Evolutionary conservation across 2,113 vertebrate genomes (phyloP).

Genomic region (Balaeniceps rex): DNA sequence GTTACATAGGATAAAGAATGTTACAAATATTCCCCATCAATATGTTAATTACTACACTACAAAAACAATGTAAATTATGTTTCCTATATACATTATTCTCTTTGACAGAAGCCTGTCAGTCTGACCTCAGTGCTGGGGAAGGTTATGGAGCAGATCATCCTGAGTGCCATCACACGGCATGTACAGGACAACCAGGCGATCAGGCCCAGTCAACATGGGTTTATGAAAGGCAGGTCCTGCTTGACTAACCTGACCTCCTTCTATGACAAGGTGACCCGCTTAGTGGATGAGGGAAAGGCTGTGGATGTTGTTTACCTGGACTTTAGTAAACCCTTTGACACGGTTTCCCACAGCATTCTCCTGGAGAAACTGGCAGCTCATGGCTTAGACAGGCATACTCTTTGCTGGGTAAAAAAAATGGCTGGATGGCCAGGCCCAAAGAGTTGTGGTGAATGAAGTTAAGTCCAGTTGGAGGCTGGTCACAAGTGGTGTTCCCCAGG

Average conservation of each 20-base stretch:
- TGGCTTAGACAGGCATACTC: not conserved
- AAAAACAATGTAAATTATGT: not conserved
- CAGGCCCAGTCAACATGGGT: accelerated
- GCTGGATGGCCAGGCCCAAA: not conserved
- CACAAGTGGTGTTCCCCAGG: not conserved
- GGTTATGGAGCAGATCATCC: not conserved
- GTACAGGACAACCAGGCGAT: not conserved
- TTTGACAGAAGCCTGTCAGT: not conserved
- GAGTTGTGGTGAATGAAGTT: no score
- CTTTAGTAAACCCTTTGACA: not conserved
- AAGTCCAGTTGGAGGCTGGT: accelerated
- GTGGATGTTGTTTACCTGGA: not conserved
- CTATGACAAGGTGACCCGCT: not conserved
- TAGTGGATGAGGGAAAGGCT: not conserved
- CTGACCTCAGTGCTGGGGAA: not conserved
- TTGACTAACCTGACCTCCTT: not conserved
- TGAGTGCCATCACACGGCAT: not conserved
- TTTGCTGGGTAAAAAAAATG: not conserved
- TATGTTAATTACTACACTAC: not conserved
- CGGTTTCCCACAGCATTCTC: not conserved
- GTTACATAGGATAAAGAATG: not conserved
- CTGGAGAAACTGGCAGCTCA: not conserved
- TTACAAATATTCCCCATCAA: not conserved
- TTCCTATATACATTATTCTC: not conserved
- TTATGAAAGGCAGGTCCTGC: not conserved